Percentiles rank a stretch among this genome's conserved stretches.
These are phyloP conservation scores for Drosophila recens DNA, from an alignment of 2,888 invertebrate genomes.

Conservation along the genomic window DNA sequence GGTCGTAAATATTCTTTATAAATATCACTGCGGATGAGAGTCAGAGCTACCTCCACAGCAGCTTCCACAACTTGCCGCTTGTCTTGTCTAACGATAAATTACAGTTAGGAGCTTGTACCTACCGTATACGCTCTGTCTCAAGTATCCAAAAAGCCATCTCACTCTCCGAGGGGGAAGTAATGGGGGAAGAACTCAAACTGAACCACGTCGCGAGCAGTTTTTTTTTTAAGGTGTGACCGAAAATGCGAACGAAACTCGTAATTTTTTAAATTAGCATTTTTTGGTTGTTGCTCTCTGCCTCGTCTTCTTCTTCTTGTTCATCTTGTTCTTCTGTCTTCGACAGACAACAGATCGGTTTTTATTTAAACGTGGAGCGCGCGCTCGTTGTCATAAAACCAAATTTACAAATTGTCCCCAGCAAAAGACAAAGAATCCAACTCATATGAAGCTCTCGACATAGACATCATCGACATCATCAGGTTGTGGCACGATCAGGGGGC, in stretches of 20 bases:
- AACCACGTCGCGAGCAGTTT: slow-evolving; percentile 47
- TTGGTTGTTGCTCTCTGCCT: slow-evolving; percentile 24
- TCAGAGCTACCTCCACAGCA: slow-evolving; percentile 47
- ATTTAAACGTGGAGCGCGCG: slow-evolving; percentile 73
- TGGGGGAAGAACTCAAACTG: slow-evolving; percentile 20
- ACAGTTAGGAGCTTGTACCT: slow-evolving; percentile 81
- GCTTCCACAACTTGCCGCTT: slow-evolving; percentile 67
- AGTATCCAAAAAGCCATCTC: slow-evolving; percentile 8
- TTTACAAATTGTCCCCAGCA: slow-evolving; percentile 82
- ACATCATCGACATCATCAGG: slow-evolving; percentile 75
- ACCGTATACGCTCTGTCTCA: slow-evolving; percentile 67
- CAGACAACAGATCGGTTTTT: slow-evolving; percentile 67
- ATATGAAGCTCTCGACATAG: slow-evolving; percentile 66
- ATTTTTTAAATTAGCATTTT: slow-evolving; percentile 83
- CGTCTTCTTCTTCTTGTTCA: slow-evolving; percentile 11
- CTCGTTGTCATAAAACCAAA: slow-evolving; percentile 81
- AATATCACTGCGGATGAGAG: slow-evolving; percentile 66
- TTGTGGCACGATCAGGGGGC: slow-evolving; percentile 14
- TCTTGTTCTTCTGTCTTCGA: slow-evolving; percentile 7
- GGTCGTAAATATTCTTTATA: slow-evolving; percentile 76
- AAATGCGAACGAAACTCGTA: slow-evolving; percentile 83
- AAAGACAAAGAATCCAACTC: slow-evolving; percentile 79
- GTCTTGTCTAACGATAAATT: slow-evolving; percentile 82
- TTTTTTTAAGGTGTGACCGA: slow-evolving; percentile 82
- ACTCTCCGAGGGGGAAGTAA: background rate